Evolutionary conservation across 2,113 vertebrate species (phyloP).

Genomic region (Aptenodytes forsteri): DNA sequence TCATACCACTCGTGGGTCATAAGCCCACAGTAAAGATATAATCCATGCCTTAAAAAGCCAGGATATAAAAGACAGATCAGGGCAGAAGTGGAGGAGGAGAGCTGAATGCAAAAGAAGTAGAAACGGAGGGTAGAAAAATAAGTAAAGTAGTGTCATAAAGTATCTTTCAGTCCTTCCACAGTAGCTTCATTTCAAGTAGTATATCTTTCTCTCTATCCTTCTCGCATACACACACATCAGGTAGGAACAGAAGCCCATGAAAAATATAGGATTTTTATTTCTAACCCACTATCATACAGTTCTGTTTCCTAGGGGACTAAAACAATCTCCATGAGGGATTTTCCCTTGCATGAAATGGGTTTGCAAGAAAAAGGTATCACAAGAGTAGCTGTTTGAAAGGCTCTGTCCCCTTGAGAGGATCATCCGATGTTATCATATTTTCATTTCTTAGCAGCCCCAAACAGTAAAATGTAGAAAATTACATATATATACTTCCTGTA

Average conservation of each 20-base stretch:
- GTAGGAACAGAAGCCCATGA: background rate
- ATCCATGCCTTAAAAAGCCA: background rate
- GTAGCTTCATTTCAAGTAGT: background rate
- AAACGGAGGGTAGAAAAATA: background rate
- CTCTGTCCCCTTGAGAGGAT: background rate
- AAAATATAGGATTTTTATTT: background rate
- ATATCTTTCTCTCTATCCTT: background rate
- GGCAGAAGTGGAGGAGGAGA: background rate
- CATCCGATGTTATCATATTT: background rate
- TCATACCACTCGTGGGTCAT: rapidly evolving
- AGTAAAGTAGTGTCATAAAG: background rate
- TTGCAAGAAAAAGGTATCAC: background rate
- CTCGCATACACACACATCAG: background rate
- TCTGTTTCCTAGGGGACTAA: background rate
- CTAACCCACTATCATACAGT: background rate
- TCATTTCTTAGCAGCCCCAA: background rate
- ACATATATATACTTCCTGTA: background rate
- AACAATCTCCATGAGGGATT: background rate
- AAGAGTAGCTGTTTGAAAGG: background rate
- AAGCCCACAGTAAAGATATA: background rate
- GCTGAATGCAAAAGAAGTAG: background rate
- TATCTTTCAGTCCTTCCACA: background rate
- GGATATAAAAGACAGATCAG: background rate
- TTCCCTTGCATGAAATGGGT: background rate
- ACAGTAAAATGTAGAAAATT: background rate